Base-by-base conservation (phyloP, 2,113 vertebrate genomes). In the Butorides virescens region DNA sequence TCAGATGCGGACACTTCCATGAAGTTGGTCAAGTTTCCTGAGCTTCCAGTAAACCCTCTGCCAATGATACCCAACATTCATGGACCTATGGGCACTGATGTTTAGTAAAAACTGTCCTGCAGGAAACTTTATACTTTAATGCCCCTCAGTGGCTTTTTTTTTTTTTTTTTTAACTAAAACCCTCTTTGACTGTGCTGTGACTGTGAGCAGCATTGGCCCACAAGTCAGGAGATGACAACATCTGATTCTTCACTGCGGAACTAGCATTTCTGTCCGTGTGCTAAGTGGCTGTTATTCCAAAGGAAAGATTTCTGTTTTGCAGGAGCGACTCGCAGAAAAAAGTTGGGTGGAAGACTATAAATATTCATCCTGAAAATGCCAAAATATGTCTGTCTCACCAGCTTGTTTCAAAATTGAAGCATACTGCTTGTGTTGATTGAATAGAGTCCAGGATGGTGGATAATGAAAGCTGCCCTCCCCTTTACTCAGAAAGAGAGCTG, bases 281-380 rank as follows among this genome's bases (percentile, higher is more conserved):
- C 71, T 74, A 29, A 71, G 34, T 34, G 30, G 29, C 67, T 80
- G 46, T 15, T 70, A 61, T 65, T 78, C 61, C 72, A 62, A 80
- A 74, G 47, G 18, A 83, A 77, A 93, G 59, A 59, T 61, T 84
- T 72, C 88, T 84, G 15, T 61, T 94, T 81, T 39, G 39, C 65
- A 44, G 68, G 72, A 75, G 30, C 67, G 72, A 91, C 77, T 92
- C 6, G 13, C 72, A 89, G 73, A 78, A 85, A 95, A 55, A 46
- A 55, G 55, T 55, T 83, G 85, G 50, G 68, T 78, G 30, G 32
- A 92, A 91, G 56, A 72, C 77, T 97, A 89, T 91, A 96, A 95
- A 95, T 97, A 96, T 46, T 56, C 79, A 49, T 77, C 65, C 77
- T 7, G 42, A 75, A 95, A 95, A 92, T 91, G 79, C 72, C 91